Conservation (phyloP, 2,113 vertebrate species). For the Micronycteris hirsuta region DNA sequence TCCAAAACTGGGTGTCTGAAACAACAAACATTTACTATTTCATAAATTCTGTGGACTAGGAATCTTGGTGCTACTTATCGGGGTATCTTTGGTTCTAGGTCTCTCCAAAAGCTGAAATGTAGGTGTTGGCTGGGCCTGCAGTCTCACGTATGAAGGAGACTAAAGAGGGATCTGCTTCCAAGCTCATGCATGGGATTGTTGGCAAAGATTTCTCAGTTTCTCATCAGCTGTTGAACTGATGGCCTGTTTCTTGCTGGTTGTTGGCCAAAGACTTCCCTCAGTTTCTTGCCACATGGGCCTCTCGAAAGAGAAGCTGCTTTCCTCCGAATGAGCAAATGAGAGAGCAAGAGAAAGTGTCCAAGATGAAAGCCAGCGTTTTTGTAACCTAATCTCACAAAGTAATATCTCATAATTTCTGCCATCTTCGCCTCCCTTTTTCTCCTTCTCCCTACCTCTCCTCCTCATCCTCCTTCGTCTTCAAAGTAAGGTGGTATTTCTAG, state of each 20-base stretch:
- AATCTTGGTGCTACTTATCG: not conserved
- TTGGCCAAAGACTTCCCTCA: not conserved
- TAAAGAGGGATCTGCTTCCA: not conserved
- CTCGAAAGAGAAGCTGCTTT: not conserved
- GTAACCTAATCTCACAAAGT: not conserved
- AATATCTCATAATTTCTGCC: not conserved
- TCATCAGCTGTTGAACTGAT: not conserved
- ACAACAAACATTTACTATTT: not conserved
- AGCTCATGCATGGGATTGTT: not conserved
- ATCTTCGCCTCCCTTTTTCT: not conserved
- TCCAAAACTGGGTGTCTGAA: not conserved
- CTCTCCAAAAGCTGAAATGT: not conserved
- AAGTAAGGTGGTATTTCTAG: not conserved
- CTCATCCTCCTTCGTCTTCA: not conserved
- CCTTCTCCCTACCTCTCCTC: not conserved
- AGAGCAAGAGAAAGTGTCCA: not conserved
- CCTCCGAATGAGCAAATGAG: not conserved
- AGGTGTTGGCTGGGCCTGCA: not conserved
- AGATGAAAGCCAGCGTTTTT: not conserved
- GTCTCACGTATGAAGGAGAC: not conserved
- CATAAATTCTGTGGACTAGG: not conserved
- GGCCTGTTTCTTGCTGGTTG: not conserved
- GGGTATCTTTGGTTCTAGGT: not conserved
- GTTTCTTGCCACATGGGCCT: not conserved
- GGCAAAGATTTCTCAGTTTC: not conserved